Base-by-base conservation (phyloP, 2,113 vertebrate genomes). In the Leptobrachium leishanense region DNA sequence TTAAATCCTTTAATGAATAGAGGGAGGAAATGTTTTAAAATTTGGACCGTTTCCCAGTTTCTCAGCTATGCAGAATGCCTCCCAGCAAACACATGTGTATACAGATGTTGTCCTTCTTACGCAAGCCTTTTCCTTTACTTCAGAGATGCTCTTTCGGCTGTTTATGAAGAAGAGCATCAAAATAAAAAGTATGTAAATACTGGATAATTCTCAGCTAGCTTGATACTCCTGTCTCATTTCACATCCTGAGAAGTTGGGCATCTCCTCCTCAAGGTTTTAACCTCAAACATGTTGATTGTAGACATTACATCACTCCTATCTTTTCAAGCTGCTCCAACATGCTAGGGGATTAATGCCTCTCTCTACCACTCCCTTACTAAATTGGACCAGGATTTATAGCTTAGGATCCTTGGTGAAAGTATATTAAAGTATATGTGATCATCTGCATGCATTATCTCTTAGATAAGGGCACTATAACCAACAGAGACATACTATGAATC, bases 41-140 rank as follows among this genome's bases (percentile, higher is more conserved):
- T 70, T 46, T 74, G 83, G 55, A 72, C 1, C 77, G 63, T 79
- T 59, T 42, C 68, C 67, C 64, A 72, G 67, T 73, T 83, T 85
- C 74, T 43, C 67, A 85, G 88, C 78, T 82, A 82, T 74, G 80
- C 73, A 85, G 70, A 84, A 82, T 73, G 75, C 73, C 20, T 85
- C 77, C 67, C 5, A 2, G 67, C 79, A 74, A 67, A 76, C 66
- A 80, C 20, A 73, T 69, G 64, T 72, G 63, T 76, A 82, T 75
- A 68, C 74, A 83, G 77, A 75, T 83, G 59, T 84, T 88, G 84
- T 65, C 13, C 31, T 76, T 31, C 75, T 64, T 41, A 81, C 76
- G 80, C 79, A 75, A 82, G 0, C 64, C 78, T 68, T 79, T 71
- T 81, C 57, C 39, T 77, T 72, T 67, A 43, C n/a, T 79, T 68